These are phyloP conservation scores for Allobates femoralis DNA, from an alignment of 2,797 vertebrate genomes.

Conservation along the genomic window DNA sequence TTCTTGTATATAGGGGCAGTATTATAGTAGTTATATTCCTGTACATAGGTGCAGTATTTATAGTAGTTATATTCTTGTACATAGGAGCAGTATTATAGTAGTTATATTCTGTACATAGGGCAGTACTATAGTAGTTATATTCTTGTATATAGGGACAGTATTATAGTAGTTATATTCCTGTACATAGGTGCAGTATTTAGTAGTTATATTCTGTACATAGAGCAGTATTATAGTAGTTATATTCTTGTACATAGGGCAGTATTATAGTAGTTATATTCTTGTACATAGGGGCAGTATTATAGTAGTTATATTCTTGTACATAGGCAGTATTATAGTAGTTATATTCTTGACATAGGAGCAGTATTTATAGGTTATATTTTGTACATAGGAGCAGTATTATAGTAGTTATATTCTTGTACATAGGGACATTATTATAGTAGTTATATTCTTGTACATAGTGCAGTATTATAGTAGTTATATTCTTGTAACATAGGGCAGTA, in stretches of 20 bases:
- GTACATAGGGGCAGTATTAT: no score
- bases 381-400: not conserved
- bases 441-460: not conserved
- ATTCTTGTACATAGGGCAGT: no score
- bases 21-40: no score
- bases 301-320: no score
- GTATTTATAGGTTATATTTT: not conserved
- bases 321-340: no score
- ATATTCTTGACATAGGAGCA: not conserved
- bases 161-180: not conserved
- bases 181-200: not conserved
- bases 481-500: not conserved
- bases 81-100: not conserved
- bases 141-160: not conserved
- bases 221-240: no score
- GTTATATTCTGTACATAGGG: not conserved
- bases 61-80: no score
- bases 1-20: no score
- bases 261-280: no score
- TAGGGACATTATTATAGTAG: not conserved
- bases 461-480: not conserved
- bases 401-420: constrained; percentile 10
- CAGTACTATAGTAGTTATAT: not conserved
- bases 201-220: no score
- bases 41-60: no score